phyloP scores from a whole-genome alignment of 2,888 invertebrate species.

The Diaphora mendica region DNA sequence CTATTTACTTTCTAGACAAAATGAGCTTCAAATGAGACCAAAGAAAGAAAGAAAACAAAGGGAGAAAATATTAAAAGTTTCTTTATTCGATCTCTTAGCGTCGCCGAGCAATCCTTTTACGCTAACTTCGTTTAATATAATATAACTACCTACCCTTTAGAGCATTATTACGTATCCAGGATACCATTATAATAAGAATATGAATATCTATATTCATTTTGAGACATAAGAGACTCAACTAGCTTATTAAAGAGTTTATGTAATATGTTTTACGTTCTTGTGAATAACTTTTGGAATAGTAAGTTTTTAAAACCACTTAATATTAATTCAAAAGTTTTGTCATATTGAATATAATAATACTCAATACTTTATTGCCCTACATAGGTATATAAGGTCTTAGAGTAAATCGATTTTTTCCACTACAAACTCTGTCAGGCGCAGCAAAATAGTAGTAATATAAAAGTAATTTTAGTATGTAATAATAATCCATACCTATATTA shows the following conservation, averaged over 20 bases:
- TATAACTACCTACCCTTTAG: constrained; percentile 36
- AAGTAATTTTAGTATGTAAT: no score
- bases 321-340: not conserved
- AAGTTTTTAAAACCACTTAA: not conserved
- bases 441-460: no score
- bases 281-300: not conserved
- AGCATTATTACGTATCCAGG: constrained; percentile 22
- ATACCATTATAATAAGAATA: constrained; percentile 19
- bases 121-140: constrained; percentile 71
- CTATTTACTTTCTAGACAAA: constrained; percentile 40
- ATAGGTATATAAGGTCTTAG: no score
- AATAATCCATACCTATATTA: no score
- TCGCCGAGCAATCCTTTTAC: constrained; percentile 64
- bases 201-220: constrained; percentile 17
- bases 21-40: constrained; percentile 62
- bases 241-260: not conserved
- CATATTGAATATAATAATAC: not conserved
- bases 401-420: no score
- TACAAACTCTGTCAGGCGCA: no score
- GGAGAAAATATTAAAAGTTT: constrained; percentile 73
- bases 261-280: not conserved
- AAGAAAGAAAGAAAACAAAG: constrained; percentile 55
- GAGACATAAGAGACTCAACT: not conserved
- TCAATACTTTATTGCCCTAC: no score
- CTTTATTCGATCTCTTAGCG: constrained; percentile 67